phyloP scores from a whole-genome alignment of 2,888 invertebrate genomes.

The Plagodis dolabraria region DNA sequence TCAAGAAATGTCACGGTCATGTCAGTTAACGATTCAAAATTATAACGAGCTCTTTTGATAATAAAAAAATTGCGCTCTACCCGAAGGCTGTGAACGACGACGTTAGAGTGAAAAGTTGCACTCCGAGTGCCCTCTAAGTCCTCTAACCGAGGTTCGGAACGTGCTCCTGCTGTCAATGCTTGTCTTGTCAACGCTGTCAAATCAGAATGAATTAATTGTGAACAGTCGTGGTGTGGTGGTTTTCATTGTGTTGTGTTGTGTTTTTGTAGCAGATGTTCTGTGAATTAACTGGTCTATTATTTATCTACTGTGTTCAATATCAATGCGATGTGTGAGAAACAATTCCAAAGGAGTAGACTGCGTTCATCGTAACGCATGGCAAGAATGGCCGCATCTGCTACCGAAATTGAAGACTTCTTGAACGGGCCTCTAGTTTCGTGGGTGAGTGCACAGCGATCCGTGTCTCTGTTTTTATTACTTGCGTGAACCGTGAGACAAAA shows the following conservation, averaged over 20 bases:
- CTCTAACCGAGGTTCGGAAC: no score
- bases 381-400: constrained; percentile 86
- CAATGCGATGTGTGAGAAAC: constrained; percentile 68
- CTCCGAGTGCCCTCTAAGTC: no score
- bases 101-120: no score
- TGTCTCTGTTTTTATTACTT: constrained; percentile 63
- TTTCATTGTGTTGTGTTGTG: constrained; percentile 36
- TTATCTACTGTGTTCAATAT: constrained; percentile 49
- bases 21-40: no score
- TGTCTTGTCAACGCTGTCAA: no score
- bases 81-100: no score
- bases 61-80: no score
- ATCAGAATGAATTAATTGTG: no score
- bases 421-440: constrained; percentile 93
- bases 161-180: no score
- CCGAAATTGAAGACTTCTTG: constrained; percentile 93
- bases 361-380: constrained; percentile 69
- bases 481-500: constrained; percentile 67
- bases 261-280: constrained; percentile 56
- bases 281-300: constrained; percentile 35
- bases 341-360: constrained; percentile 60
- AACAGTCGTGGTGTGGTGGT: constrained; percentile 14
- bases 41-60: no score
- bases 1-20: no score
- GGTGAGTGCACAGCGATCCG: constrained; percentile 87